phyloP scores from a whole-genome alignment of 2,888 invertebrate genomes.

The Hoplodrina blanda region DNA sequence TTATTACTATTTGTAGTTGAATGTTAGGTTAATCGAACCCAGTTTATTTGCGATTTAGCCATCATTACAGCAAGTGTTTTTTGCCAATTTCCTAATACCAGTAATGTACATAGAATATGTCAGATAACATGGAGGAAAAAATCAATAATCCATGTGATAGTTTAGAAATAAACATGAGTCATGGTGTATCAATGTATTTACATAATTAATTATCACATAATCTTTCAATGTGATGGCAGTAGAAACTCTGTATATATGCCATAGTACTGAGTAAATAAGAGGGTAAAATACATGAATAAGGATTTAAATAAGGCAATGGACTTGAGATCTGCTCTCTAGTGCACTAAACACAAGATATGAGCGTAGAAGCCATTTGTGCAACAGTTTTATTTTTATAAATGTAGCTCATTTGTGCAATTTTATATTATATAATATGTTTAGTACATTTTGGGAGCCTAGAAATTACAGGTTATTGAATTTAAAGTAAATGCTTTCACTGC shows the following conservation, averaged over 20 bases:
- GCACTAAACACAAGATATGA: conserved; percentile 56
- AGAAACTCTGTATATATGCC: conserved; percentile 69
- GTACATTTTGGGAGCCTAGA: conserved; percentile 57
- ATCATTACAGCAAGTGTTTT: conserved; percentile 15
- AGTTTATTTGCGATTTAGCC: conserved; percentile 11
- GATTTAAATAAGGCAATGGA: conserved; percentile 62
- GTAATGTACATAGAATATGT: conserved; percentile 54
- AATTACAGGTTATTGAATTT: conserved; percentile 22
- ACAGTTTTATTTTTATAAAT: conserved; percentile 64
- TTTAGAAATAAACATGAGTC: conserved; percentile 61
- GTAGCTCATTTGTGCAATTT: conserved; percentile 58
- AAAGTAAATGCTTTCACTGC: conserved; percentile 42
- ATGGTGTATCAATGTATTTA: conserved; percentile 57
- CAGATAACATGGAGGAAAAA: conserved; percentile 22
- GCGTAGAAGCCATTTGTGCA: conserved; percentile 50
- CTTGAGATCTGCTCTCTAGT: conserved; percentile 69
- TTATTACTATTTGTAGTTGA: conserved; percentile 12
- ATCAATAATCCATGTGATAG: conserved; percentile 51
- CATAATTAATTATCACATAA: conserved; percentile 45
- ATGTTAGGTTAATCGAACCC: conserved; percentile 17
- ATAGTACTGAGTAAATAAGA: conserved; percentile 66
- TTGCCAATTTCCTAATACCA: conserved; percentile 20
- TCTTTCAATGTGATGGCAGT: conserved; percentile 59
- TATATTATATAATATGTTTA: conserved; percentile 51
- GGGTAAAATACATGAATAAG: conserved; percentile 60